A percentile compares a stretch with the other conserved stretches of the same genome.
Evolutionary conservation across 2,113 vertebrate genomes (phyloP).

Genomic region (Macrotis lagotis): DNA sequence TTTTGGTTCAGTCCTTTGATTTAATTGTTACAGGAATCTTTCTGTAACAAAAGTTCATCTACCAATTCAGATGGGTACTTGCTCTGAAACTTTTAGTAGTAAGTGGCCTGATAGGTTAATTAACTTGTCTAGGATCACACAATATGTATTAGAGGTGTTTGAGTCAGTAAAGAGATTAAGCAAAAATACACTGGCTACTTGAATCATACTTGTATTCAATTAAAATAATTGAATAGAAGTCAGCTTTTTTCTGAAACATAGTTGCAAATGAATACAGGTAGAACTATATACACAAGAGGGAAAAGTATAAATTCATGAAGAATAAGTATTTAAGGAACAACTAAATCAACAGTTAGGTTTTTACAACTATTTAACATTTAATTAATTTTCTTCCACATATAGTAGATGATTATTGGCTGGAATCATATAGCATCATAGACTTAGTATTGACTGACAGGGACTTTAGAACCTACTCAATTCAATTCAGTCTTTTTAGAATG

Average conservation of each 20-base stretch:
- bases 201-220: background rate
- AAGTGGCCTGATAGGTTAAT: background rate
- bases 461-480: background rate
- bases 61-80: background rate
- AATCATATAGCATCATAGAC: background rate
- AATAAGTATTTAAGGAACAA: background rate
- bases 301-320: background rate
- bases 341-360: background rate
- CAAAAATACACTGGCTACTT: background rate
- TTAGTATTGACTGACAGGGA: background rate
- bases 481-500: background rate
- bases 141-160: background rate
- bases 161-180: background rate
- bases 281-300: background rate
- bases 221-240: background rate
- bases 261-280: background rate
- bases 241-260: background rate
- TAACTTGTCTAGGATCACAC: background rate
- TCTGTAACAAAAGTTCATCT: background rate
- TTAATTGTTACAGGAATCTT: background rate
- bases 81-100: background rate
- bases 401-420: background rate
- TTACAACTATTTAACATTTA: background rate
- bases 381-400: background rate
- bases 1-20: background rate